Evolutionary conservation across 2,797 vertebrate genomes (phyloP), one percentile per base, ranked within the genome.

Genomic region (Sphenopsis melanotis): DNA sequence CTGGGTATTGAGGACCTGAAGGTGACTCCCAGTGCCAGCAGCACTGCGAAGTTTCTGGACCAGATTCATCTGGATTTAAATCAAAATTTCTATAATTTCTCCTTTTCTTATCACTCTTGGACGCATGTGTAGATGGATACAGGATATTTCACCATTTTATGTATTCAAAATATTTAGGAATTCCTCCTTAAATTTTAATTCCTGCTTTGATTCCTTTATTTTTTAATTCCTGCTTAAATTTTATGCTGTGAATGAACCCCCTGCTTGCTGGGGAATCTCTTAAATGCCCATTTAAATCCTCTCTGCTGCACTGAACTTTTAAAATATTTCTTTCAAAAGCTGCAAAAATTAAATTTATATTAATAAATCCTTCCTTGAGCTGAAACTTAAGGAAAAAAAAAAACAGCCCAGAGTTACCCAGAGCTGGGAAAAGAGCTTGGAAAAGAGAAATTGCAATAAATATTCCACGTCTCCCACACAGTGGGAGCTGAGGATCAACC

Each of bases 341-440:
- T 39, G 29, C 41, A 76, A n/a, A 22, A 53, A 37, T 46, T 27
- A 6, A 46, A 27, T 21, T 70, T 53, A 20, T 20, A 24, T 79
- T 42, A 70, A 77, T 8, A 15, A 91, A 10, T 94, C 78, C 84
- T 89, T 81, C 82, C 65, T 81, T 15, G 46, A 88, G 94, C 72
- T 90, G 90, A 61, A 94, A 81, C 61, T 55, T 30, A 59, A 85
- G 36, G 83, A 66, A 2, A 5, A 18, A 29, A 14, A 74, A 65
- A 77, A 53, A 20, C 29, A 91, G 42, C 80, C 52, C 2, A 60
- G 55, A 0, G 79, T 75, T 82, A 83, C 3, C 46, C 0, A 41
- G 46, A 85, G 87, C 89, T 85, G 70, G 55, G 32, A 36, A 79
- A 66, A 29, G 46, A 50, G 21, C 15, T 61, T 3, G 27, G 80